phyloP scores from a whole-genome alignment of 2,113 vertebrate species.

The Garra rufa region DNA sequence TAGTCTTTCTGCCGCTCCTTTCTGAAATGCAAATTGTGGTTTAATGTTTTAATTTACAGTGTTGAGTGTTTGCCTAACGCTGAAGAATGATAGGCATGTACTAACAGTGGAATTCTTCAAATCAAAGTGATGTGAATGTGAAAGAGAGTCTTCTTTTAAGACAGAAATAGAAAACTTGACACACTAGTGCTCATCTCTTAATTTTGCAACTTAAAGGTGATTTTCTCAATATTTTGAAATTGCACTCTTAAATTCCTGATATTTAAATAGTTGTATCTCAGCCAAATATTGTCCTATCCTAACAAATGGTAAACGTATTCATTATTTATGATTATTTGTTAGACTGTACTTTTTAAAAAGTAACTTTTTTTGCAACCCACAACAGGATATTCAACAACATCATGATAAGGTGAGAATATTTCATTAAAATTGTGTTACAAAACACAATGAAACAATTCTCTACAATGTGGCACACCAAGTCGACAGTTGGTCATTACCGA shows the following conservation, averaged over 20 bases:
- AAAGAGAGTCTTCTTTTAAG: not conserved
- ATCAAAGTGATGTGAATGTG: not conserved
- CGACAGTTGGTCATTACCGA: too few species aligned
- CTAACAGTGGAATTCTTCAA: not conserved
- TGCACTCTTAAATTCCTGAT: too few species aligned
- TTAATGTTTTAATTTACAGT: slow-evolving; percentile 50
- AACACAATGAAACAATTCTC: too few species aligned
- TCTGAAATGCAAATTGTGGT: slow-evolving; percentile 41
- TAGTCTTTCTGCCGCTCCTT: slow-evolving; percentile 35
- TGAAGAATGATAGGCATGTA: not conserved
- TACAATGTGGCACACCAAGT: too few species aligned
- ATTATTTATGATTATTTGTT: too few species aligned
- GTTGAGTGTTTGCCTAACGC: slow-evolving; percentile 29
- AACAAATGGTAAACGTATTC: too few species aligned
- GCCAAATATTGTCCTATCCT: too few species aligned
- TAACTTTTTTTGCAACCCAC: too few species aligned
- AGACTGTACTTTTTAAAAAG: not conserved
- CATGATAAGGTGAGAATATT: not conserved
- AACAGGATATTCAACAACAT: not conserved
- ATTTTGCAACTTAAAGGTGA: too few species aligned
- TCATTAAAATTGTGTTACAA: too few species aligned
- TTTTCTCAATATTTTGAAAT: too few species aligned
- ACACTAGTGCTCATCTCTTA: not conserved
- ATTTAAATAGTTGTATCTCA: too few species aligned
- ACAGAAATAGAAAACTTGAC: not conserved